Evolutionary conservation across 2,888 invertebrate species (phyloP), one percentile per base, ranked within the genome.

Genomic region (Cosmia pyralina): DNA sequence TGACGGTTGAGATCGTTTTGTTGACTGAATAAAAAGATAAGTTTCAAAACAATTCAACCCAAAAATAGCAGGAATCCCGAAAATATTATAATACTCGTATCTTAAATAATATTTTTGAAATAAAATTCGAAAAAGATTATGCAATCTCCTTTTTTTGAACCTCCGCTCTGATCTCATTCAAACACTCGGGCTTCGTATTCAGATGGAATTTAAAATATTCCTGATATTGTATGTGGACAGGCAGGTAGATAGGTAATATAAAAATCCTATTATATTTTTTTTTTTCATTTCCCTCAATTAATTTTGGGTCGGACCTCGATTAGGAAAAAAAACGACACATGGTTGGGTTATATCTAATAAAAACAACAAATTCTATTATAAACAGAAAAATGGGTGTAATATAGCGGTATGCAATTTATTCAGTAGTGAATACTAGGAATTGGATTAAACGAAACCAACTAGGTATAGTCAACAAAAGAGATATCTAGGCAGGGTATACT

Each of bases 271-370:
- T 59, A 65, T 38, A 48, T 28, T 55, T 69, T 77, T 69, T 59
- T n/a, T 6, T 65, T 41, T 19, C 22, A 66, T 76, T 73, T 52
- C 17, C n/a, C 28, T 53, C 52, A 74, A 77, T 71, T 74, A 71
- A 71, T 69, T 71, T 82, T 17, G 69, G 71, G 69, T 72, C 71
- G 52, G 71, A 44, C 66, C 52, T 52, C 44, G 52, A 60, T 66
- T 68, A 22, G 38, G 22, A 41, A 72, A 66, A 68, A 71, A 63
- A 41, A 10, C 10, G 22, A 66, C 44, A 52, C 19, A 52, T 34
- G 62, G 22, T 46, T 48, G 53, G 70, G 71, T 72, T 81, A 69
- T 62, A 59, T 77, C 58, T 67, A 74, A 82, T 82, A 60, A 74
- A 77, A 58, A 58, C 44, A 70, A 72, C 71, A 53, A 34, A 58